Evolutionary conservation across 1,140 invertebrate species (phyloP).

Genomic region (Ceratitis capitata): DNA sequence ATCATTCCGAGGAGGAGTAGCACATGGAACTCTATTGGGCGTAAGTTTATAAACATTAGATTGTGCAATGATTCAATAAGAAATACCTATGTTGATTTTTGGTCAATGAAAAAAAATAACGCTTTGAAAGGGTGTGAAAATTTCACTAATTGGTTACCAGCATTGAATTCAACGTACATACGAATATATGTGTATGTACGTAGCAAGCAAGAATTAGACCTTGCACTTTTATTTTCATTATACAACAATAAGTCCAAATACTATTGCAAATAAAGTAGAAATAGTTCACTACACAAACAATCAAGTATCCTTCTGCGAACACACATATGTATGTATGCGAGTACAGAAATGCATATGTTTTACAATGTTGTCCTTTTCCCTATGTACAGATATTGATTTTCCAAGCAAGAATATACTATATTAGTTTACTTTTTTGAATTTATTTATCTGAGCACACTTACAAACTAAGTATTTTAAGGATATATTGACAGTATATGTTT

Average conservation of each 20-base stretch:
- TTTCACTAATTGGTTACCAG: neutral
- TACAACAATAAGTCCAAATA: constrained; percentile 1
- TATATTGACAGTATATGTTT: no score
- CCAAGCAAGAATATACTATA: no score
- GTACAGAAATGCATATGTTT: neutral
- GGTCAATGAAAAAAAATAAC: no score
- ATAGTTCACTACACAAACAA: neutral
- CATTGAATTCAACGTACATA: neutral
- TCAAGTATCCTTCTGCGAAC: neutral
- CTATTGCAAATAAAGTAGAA: neutral
- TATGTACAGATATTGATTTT: neutral
- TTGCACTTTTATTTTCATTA: neutral
- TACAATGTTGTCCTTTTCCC: neutral
- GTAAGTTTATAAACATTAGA: constrained; percentile 40
- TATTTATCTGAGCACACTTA: no score
- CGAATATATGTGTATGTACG: neutral
- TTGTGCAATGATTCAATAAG: neutral
- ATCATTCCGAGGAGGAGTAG: constrained; percentile 52
- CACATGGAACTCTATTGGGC: constrained; percentile 18
- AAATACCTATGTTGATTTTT: no score
- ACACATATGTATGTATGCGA: neutral
- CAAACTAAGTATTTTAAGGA: no score
- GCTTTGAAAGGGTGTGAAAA: neutral
- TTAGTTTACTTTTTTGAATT: no score
- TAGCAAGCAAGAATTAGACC: neutral